Conservation (phyloP, 2,888 invertebrate species). For the Phortica okadai region DNA sequence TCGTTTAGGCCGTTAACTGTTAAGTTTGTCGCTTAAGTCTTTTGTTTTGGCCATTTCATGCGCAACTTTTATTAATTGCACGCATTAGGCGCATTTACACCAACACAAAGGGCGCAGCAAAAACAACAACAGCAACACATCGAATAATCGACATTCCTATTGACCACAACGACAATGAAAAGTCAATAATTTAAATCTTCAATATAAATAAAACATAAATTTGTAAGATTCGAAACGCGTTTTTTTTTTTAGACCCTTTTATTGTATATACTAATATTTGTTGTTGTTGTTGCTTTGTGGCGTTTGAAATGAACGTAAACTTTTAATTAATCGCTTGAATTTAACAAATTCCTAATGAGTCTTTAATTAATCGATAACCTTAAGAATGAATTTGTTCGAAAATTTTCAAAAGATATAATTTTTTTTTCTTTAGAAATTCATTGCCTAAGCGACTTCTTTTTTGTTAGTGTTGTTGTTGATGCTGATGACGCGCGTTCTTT, state of each 20-base stretch:
- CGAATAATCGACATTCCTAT: not conserved
- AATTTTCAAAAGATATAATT: not conserved
- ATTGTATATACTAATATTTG: not conserved
- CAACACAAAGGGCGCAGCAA: not conserved
- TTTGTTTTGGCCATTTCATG: slow-evolving; percentile 38
- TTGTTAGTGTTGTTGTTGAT: slow-evolving; percentile 31
- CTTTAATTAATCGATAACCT: slow-evolving; percentile 66
- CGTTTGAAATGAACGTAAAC: slow-evolving; percentile 54
- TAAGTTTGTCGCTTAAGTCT: slow-evolving; percentile 35
- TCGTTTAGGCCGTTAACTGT: not conserved
- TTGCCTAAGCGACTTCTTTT: slow-evolving; percentile 26
- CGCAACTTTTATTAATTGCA: slow-evolving; percentile 22
- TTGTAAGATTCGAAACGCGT: too few species aligned
- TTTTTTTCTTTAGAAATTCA: slow-evolving; percentile 7
- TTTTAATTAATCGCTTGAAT: slow-evolving; percentile 63
- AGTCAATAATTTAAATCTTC: too few species aligned
- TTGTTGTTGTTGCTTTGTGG: slow-evolving; percentile 39
- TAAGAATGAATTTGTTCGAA: slow-evolving; percentile 36
- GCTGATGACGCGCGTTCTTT: slow-evolving; percentile 16
- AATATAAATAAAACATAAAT: too few species aligned
- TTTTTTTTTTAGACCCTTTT: too few species aligned
- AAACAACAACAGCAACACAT: not conserved
- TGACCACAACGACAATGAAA: too few species aligned
- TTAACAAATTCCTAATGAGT: slow-evolving; percentile 68
- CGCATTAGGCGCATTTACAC: not conserved